phyloP scores from a whole-genome alignment of 2,797 vertebrate genomes.

The Microtus agrestis region DNA sequence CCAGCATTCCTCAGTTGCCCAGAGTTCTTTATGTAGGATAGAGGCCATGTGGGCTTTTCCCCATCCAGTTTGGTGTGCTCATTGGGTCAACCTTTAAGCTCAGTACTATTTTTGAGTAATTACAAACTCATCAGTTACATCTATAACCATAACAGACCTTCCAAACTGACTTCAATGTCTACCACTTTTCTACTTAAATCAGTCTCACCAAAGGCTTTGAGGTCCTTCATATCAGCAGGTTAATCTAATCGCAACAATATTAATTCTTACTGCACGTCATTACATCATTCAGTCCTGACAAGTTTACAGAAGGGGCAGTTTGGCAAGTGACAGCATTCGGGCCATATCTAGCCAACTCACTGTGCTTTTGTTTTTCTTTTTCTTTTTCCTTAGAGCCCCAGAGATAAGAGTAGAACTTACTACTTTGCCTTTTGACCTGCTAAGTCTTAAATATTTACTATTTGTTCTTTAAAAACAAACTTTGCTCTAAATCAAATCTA shows the following conservation, averaged over 20 bases:
- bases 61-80: not conserved
- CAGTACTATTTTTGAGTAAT: not conserved
- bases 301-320: not conserved
- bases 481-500: not conserved
- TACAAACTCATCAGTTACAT: not conserved
- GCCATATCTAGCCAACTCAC: not conserved
- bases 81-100: not conserved
- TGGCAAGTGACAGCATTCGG: not conserved
- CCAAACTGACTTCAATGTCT: not conserved
- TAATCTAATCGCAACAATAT: not conserved
- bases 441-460: constrained; percentile 10
- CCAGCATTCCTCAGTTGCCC: not conserved
- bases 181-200: not conserved
- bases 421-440: not conserved
- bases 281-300: not conserved
- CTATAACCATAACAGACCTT: not conserved
- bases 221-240: not conserved
- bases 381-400: not conserved
- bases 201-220: not conserved
- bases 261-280: not conserved
- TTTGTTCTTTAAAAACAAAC: not conserved
- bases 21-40: not conserved
- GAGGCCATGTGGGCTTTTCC: not conserved
- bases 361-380: not conserved
- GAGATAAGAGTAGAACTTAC: not conserved